These are phyloP conservation scores for Linurgus olivaceus DNA, from an alignment of 2,797 vertebrate species.

Conservation along the genomic window DNA sequence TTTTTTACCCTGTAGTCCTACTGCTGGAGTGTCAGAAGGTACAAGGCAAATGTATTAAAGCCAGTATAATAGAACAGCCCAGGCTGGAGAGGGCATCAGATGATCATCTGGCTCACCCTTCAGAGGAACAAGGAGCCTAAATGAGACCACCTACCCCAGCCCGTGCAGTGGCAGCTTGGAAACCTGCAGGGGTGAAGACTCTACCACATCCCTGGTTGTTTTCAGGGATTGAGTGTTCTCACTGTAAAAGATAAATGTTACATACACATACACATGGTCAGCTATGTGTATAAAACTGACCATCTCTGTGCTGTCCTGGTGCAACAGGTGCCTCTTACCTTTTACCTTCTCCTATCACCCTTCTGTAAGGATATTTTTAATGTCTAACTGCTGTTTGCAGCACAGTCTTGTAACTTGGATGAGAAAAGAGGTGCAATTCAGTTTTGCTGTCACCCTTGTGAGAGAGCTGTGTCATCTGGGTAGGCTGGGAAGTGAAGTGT, in stretches of 20 bases:
- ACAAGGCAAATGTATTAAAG: not conserved
- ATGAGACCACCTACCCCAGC: not conserved
- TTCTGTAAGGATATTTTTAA: not conserved
- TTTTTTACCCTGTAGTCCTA: not conserved
- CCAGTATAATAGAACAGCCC: not conserved
- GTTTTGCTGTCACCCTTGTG: not conserved
- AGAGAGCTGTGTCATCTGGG: not conserved
- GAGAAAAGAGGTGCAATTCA: not conserved
- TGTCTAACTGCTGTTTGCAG: not conserved
- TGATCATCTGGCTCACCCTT: not conserved
- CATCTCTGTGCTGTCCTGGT: not conserved
- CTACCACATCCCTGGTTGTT: accelerated
- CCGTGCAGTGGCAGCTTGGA: not conserved
- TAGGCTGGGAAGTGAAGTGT: not conserved
- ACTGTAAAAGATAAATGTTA: not conserved
- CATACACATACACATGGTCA: not conserved
- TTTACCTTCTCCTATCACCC: not conserved
- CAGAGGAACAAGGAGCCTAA: not conserved
- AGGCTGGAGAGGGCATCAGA: not conserved
- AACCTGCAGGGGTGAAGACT: not conserved
- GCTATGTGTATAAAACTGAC: not conserved
- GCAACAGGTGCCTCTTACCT: not conserved
- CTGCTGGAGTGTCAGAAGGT: not conserved
- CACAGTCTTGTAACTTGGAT: not conserved
- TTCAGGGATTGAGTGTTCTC: not conserved